phyloP scores from a whole-genome alignment of 2,888 invertebrate genomes.

The Epistrophella euchroma region DNA sequence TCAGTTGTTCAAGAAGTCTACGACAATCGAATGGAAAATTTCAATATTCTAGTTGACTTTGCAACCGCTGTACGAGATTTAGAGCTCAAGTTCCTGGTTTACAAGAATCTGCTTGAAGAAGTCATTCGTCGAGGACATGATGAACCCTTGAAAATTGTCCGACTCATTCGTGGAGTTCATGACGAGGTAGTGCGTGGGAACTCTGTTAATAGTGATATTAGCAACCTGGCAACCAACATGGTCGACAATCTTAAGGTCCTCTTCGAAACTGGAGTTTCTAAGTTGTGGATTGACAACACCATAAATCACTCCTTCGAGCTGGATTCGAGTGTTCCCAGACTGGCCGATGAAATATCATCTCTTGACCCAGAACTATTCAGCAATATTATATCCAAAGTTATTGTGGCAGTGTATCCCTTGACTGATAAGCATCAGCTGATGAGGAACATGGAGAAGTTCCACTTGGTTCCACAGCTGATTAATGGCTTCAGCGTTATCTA shows the following conservation, averaged over 20 bases:
- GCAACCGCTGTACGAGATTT: conserved; percentile 56
- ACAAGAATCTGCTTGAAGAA: conserved; percentile 58
- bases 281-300: conserved; percentile 61
- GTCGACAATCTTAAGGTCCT: conserved; percentile 59
- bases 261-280: conserved; percentile 61
- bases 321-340: conserved; percentile 32
- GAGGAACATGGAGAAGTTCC: conserved; percentile 69
- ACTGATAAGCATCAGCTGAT: conserved; percentile 55
- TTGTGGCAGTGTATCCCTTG: conserved; percentile 40
- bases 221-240: conserved; percentile 59
- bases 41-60: conserved; percentile 54
- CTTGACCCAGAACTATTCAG: conserved; percentile 55
- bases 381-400: conserved; percentile 55
- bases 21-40: conserved; percentile 53
- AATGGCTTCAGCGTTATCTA: conserved; percentile 55
- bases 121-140: conserved; percentile 57
- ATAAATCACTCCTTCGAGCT: conserved; percentile 46
- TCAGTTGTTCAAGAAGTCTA: conserved; percentile 45
- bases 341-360: conserved; percentile 64
- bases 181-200: conserved; percentile 54
- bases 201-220: conserved; percentile 42
- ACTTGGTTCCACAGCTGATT: conserved; percentile 65
- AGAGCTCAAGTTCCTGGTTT: conserved; percentile 52
- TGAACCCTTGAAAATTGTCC: conserved; percentile 56
- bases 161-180: conserved; percentile 60